Evolutionary conservation across 2,797 vertebrate genomes (phyloP).

Genomic region (Manis pentadactyla): DNA sequence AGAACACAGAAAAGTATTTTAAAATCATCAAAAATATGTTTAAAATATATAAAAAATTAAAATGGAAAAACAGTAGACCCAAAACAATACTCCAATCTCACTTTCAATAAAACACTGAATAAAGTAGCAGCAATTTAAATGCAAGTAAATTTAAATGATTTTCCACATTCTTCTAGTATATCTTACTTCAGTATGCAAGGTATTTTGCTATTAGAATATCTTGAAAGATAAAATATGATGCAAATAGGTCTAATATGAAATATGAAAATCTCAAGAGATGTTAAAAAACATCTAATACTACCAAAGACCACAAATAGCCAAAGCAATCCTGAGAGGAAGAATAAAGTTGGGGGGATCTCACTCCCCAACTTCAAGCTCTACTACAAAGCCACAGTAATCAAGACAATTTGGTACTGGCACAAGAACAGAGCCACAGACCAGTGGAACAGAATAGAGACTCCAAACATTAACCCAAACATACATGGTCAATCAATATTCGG

Average conservation of each 20-base stretch:
- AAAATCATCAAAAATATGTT: background rate
- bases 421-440: too few species aligned
- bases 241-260: background rate
- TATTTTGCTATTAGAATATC: conserved; percentile 19
- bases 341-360: too few species aligned
- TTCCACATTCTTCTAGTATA: background rate
- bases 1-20: background rate
- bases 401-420: too few species aligned
- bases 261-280: conserved; percentile 31
- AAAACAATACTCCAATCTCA: background rate
- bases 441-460: too few species aligned
- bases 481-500: too few species aligned
- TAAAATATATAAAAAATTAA: too few species aligned
- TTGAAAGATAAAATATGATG: background rate
- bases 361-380: too few species aligned
- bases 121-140: background rate
- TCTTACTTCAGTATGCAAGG: background rate
- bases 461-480: too few species aligned
- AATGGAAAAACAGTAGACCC: background rate
- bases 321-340: too few species aligned
- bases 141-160: background rate
- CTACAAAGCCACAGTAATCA: too few species aligned
- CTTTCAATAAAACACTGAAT: background rate
- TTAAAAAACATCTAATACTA: background rate
- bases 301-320: too few species aligned